A percentile compares a stretch with the other conserved stretches of the same genome.
Evolutionary conservation across 1,140 invertebrate species (phyloP).

Genomic region (Cydia strobilella): DNA sequence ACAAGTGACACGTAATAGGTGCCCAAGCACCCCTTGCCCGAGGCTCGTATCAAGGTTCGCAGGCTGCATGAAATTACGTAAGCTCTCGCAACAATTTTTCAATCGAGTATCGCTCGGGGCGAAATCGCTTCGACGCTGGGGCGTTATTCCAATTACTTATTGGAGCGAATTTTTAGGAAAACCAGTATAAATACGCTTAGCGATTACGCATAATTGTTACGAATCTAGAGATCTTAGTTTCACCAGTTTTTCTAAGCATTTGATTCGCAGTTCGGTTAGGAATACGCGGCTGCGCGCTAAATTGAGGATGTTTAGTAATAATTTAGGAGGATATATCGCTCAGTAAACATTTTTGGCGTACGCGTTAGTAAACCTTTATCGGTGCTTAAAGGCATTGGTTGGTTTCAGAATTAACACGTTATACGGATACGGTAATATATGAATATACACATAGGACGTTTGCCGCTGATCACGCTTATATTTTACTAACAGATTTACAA

Average conservation of each 20-base stretch:
- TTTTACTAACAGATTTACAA: too few species aligned
- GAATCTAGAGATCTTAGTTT: not conserved
- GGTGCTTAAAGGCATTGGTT: not conserved
- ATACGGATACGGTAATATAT: not conserved
- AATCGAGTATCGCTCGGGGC: slow-evolving; percentile 59
- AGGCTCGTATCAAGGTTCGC: slow-evolving; percentile 42
- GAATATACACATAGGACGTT: too few species aligned
- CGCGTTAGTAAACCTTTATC: slow-evolving; percentile 15
- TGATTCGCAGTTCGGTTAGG: not conserved
- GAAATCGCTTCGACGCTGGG: slow-evolving; percentile 41
- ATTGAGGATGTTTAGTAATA: slow-evolving; percentile 61
- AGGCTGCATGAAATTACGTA: slow-evolving; percentile 60
- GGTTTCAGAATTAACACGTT: slow-evolving; percentile 1
- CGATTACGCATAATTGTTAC: not conserved
- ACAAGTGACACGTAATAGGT: slow-evolving; percentile 22
- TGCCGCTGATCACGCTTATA: not conserved
- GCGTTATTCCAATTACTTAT: not conserved
- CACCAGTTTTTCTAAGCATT: not conserved
- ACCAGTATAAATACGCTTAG: not conserved
- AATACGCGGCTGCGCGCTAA: slow-evolving; percentile 40
- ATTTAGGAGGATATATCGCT: slow-evolving; percentile 52
- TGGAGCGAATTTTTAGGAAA: not conserved
- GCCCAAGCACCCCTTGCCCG: slow-evolving; percentile 33
- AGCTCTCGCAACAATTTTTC: slow-evolving; percentile 64
- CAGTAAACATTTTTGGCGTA: slow-evolving; percentile 25